Conservation (phyloP, 2,797 vertebrate genomes). For the Benthosema pterotum region DNA sequence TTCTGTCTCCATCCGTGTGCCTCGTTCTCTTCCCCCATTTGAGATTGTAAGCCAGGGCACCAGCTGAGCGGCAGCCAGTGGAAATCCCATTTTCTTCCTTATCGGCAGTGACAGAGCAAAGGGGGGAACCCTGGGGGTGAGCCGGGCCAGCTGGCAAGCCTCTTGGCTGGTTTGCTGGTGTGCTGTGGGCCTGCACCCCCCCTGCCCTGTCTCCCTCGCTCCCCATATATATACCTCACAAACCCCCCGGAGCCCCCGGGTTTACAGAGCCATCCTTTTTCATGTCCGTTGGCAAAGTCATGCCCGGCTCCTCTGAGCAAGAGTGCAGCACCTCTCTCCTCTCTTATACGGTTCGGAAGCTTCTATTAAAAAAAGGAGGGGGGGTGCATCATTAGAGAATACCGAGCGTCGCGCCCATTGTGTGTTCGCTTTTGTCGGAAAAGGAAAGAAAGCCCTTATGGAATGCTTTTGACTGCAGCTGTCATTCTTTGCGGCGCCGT, state of each 20-base stretch:
- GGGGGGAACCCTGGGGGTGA: conserved; percentile 61
- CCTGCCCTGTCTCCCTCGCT: conserved; percentile 40
- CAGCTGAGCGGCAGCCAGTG: conserved; percentile 61
- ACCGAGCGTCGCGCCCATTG: neutral
- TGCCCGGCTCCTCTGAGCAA: conserved; percentile 18
- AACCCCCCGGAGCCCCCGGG: conserved; percentile 41
- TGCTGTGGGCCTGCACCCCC: conserved; percentile 27
- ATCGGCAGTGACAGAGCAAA: conserved; percentile 71
- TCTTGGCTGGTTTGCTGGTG: conserved; percentile 39
- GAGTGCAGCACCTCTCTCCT: conserved; percentile 6
- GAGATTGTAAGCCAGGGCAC: conserved; percentile 47
- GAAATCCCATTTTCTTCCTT: conserved; percentile 80
- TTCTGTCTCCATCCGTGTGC: conserved; percentile 30
- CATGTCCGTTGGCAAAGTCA: conserved; percentile 49
- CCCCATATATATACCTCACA: conserved; percentile 24
- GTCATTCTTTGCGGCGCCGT: neutral
- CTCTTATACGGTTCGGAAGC: neutral
- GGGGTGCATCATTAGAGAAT: neutral
- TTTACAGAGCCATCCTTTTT: conserved; percentile 50
- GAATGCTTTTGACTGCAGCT: neutral
- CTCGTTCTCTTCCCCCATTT: conserved; percentile 44
- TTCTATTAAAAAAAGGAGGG: neutral
- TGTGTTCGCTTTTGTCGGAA: neutral
- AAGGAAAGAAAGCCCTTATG: neutral
- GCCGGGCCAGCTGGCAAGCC: conserved; percentile 67